Conservation (phyloP, 64 coral and sea anemone species). For the Porites lutea region DNA sequence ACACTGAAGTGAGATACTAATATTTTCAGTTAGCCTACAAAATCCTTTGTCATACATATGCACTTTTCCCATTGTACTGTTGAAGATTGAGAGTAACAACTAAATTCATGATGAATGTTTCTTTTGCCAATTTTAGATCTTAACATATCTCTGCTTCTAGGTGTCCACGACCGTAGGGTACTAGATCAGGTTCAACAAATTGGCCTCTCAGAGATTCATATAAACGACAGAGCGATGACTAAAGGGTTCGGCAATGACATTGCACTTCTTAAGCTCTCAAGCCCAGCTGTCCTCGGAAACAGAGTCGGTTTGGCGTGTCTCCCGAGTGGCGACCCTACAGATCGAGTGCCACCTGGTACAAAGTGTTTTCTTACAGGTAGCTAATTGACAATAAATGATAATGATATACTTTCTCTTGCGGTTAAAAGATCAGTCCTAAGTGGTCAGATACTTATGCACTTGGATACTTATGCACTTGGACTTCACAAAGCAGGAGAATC, state of each 20-base stretch:
- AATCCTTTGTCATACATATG: too few relatives aligned
- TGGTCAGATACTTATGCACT: too few relatives aligned
- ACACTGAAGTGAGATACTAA: too few relatives aligned
- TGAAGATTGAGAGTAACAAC: too few relatives aligned
- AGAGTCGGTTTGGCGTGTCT: constrained; percentile 71
- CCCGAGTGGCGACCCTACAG: constrained; percentile 33
- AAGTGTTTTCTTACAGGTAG: constrained; percentile 70
- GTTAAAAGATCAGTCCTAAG: too few relatives aligned
- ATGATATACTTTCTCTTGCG: too few relatives aligned
- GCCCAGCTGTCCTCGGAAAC: constrained; percentile 28
- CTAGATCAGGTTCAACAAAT: neutral
- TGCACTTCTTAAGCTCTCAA: constrained; percentile 53
- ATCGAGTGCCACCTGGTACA: constrained; percentile 7
- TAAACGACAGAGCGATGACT: constrained; percentile 13
- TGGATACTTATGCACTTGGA: too few relatives aligned
- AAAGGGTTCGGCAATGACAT: constrained; percentile 51
- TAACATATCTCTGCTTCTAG: neutral
- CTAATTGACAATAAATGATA: too few relatives aligned
- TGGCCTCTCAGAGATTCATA: constrained; percentile 15
- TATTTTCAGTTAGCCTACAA: too few relatives aligned
- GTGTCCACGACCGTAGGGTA: constrained; percentile 10
- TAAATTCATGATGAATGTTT: too few relatives aligned
- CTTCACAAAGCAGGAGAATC: too few relatives aligned
- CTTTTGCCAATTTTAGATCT: neutral
- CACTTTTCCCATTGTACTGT: too few relatives aligned